Evolutionary conservation across 2,888 invertebrate species (phyloP).

Genomic region (Icerya purchasi): DNA sequence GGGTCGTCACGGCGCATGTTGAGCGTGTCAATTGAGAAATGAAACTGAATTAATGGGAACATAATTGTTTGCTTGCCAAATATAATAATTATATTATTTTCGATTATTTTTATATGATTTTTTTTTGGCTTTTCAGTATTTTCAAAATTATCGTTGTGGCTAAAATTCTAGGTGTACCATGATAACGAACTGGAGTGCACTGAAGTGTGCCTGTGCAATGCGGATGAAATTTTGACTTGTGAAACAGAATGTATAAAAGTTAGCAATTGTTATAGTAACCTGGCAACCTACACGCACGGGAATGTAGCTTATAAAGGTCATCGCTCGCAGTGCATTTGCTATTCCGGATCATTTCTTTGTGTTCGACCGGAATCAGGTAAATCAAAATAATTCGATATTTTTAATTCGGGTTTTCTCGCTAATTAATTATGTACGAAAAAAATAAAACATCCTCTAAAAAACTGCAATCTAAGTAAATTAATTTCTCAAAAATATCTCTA

Average conservation of each 20-base stretch:
- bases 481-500: too few relatives aligned
- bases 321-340: conserved; percentile 71
- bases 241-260: conserved; percentile 73
- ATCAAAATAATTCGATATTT: too few relatives aligned
- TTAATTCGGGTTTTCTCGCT: too few relatives aligned
- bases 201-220: conserved; percentile 68
- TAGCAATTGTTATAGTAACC: conserved; percentile 65
- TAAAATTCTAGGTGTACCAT: conserved; percentile 42
- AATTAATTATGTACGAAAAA: too few relatives aligned
- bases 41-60: too few relatives aligned
- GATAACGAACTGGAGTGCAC: conserved; percentile 76
- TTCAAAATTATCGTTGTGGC: background rate
- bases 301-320: conserved; percentile 78
- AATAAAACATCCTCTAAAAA: too few relatives aligned
- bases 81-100: conserved; percentile 2
- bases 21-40: too few relatives aligned
- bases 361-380: conserved; percentile 59
- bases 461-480: too few relatives aligned
- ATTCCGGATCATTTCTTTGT: conserved; percentile 77
- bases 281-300: conserved; percentile 75
- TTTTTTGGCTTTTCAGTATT: background rate
- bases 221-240: conserved; percentile 54
- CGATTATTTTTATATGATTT: background rate
- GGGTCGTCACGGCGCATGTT: too few relatives aligned
- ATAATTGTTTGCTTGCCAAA: too few relatives aligned